Conservation (phyloP, 1,140 invertebrate species). For the Eufriesea mexicana region DNA sequence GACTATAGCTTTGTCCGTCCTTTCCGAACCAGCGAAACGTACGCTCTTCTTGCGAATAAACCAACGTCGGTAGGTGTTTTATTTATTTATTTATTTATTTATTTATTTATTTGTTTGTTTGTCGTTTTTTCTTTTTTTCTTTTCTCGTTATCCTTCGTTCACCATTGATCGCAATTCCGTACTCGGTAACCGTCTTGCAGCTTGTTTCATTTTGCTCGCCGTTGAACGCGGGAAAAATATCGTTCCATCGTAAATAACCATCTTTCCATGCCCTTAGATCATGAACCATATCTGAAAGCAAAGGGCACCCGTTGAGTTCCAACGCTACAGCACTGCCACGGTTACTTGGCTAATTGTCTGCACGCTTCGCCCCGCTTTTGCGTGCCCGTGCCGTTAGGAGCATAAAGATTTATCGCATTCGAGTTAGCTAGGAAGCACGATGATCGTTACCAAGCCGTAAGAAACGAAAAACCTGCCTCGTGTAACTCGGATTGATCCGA, state of each 20-base stretch:
- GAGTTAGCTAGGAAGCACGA: too few species aligned
- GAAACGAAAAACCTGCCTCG: too few species aligned
- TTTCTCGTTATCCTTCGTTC: background rate
- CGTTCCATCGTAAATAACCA: too few species aligned
- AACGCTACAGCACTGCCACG: background rate
- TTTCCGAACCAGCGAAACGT: background rate
- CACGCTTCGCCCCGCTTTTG: background rate
- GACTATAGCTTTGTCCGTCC: background rate
- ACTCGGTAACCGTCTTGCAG: background rate
- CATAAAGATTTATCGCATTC: too few species aligned
- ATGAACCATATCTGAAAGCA: conserved; percentile 74
- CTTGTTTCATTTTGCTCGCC: background rate
- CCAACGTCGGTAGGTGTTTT: background rate
- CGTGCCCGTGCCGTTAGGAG: too few species aligned
- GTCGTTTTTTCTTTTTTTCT: background rate
- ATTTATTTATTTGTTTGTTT: too few species aligned
- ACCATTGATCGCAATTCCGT: background rate
- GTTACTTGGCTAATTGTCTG: background rate
- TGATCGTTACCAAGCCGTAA: too few species aligned
- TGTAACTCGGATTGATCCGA: too few species aligned
- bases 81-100: background rate
- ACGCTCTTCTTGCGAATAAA: background rate
- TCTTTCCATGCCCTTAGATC: conserved; percentile 54
- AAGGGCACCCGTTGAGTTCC: background rate
- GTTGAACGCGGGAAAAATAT: too few species aligned